Conservation (phyloP, 2,113 vertebrate species). For the Urocynchramus pylzowi region DNA sequence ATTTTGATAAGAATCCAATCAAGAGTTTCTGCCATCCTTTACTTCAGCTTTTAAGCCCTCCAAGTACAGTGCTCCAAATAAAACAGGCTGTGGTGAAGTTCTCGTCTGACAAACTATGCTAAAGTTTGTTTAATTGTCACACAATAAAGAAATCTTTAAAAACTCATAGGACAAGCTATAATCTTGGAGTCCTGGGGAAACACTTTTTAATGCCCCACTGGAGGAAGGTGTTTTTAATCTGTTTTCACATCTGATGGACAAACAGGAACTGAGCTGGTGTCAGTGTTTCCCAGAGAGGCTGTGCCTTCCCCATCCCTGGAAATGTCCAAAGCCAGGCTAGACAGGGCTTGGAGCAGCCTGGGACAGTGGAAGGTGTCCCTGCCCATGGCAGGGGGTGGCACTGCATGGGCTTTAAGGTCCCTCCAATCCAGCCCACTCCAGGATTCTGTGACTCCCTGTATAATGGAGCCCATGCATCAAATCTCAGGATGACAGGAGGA, state of each 20-base stretch:
- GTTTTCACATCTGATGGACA: not conserved
- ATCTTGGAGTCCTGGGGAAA: not conserved
- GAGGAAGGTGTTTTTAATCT: not conserved
- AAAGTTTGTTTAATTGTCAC: not conserved
- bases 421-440: not conserved
- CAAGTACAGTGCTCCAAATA: not conserved
- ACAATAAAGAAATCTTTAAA: not conserved
- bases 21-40: not conserved
- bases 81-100: slow-evolving; percentile 5
- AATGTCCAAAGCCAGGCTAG: not conserved
- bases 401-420: not conserved
- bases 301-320: not conserved
- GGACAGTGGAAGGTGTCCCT: not conserved
- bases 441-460: not conserved
- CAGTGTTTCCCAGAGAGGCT: not conserved
- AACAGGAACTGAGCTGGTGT: not conserved
- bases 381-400: not conserved
- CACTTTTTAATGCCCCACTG: not conserved
- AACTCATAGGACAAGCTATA: not conserved
- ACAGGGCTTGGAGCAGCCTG: fast-evolving
- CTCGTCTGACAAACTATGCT: not conserved
- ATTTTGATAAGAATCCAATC: not conserved
- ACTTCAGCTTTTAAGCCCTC: not conserved
- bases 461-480: not conserved
- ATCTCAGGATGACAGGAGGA: not conserved